Conservation (phyloP, 2,113 vertebrate species). For the Lamprologus callipterus region DNA sequence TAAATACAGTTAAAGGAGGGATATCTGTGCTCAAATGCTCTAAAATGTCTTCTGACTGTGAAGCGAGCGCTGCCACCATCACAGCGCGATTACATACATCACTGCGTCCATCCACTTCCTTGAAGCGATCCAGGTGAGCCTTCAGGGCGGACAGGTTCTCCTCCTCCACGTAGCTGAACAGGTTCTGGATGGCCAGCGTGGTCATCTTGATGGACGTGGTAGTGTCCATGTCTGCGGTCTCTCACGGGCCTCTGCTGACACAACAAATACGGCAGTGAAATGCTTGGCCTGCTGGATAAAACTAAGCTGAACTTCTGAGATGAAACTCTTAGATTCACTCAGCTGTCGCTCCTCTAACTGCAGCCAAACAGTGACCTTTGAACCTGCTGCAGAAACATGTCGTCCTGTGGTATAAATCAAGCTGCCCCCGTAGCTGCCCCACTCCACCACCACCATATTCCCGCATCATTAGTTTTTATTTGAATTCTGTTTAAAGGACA, state of each 20-base stretch:
- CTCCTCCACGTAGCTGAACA: conserved; percentile 92
- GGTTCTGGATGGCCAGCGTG: conserved; percentile 88
- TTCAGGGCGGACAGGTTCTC: conserved; percentile 89
- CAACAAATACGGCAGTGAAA: not conserved
- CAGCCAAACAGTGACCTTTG: not conserved
- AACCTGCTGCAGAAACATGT: not conserved
- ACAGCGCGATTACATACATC: conserved; percentile 71
- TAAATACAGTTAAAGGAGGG: not conserved
- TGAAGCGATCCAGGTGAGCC: conserved; percentile 90
- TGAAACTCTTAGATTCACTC: not conserved
- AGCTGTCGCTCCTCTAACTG: not conserved
- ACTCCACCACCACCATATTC: not conserved
- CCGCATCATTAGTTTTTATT: not conserved
- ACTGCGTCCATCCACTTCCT: conserved; percentile 94
- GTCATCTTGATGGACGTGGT: conserved; percentile 83
- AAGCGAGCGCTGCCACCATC: not conserved
- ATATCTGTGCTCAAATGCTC: not conserved
- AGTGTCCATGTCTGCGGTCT: conserved; percentile 68
- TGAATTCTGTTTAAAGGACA: not conserved
- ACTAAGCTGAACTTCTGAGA: not conserved
- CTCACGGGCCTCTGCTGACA: not conserved
- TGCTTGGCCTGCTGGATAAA: not conserved
- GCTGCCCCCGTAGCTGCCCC: not conserved
- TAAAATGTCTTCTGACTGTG: not conserved
- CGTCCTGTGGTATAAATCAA: not conserved